These are phyloP conservation scores for Eristalis intricaria DNA, from an alignment of 2,888 invertebrate genomes.

Conservation along the genomic window DNA sequence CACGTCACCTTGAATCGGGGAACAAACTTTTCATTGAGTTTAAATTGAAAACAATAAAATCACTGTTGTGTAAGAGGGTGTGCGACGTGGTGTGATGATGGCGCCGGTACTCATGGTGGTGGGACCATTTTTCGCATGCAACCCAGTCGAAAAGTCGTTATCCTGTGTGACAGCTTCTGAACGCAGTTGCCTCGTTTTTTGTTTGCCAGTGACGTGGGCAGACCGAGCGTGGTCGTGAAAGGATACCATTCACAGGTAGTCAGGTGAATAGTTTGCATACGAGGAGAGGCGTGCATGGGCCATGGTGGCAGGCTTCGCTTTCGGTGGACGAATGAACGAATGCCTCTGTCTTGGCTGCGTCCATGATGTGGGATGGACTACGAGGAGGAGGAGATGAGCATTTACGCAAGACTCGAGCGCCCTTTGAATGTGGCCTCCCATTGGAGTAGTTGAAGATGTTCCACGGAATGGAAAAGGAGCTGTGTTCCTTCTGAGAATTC, in stretches of 20 bases:
- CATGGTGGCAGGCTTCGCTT: not conserved
- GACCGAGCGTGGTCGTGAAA: constrained; percentile 18
- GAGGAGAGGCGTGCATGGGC: constrained; percentile 9
- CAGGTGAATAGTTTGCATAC: constrained; percentile 1
- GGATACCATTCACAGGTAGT: constrained; percentile 28
- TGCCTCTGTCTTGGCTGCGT: too few relatives aligned
- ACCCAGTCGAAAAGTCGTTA: constrained; percentile 37
- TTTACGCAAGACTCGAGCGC: too few relatives aligned
- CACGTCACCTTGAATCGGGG: constrained; percentile 44
- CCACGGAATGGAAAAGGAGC: too few relatives aligned
- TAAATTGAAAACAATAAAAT: constrained; percentile 51
- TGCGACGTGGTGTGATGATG: not conserved
- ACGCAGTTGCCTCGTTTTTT: constrained; percentile 25
- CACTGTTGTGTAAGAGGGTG: not conserved
- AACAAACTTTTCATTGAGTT: constrained; percentile 58
- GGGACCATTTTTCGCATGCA: constrained; percentile 9
- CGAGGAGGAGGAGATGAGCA: too few relatives aligned
- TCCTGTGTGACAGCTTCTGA: constrained; percentile 35
- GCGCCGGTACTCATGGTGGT: not conserved
- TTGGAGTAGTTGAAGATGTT: too few relatives aligned
- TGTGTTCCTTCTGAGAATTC: too few relatives aligned
- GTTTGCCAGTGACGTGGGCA: constrained; percentile 6
- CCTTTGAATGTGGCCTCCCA: too few relatives aligned
- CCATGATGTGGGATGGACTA: too few relatives aligned
- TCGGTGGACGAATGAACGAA: constrained; percentile 18